Conservation (phyloP, 2,113 vertebrate genomes). For the Lamprologus sp. region DNA sequence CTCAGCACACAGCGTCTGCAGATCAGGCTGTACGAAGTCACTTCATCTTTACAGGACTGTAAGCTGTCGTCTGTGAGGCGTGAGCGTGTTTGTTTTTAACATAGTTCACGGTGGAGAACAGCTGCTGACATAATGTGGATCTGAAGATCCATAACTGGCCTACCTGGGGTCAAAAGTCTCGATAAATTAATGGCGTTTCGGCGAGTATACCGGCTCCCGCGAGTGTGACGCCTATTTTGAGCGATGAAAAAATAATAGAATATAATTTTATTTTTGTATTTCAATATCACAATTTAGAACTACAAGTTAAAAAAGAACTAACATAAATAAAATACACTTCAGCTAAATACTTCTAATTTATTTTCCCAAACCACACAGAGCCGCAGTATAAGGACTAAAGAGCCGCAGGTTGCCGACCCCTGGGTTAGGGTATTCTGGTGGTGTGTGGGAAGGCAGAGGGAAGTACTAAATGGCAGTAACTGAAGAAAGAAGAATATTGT, state of each 20-base stretch:
- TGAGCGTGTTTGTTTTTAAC: neutral
- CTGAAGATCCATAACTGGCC: fast-evolving
- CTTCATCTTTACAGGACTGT: neutral
- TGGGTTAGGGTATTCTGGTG: neutral
- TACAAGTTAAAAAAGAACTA: neutral
- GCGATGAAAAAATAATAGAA: neutral
- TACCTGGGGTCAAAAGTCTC: neutral
- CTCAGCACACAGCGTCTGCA: neutral
- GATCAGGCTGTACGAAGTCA: fast-evolving
- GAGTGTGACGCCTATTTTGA: neutral
- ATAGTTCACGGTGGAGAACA: fast-evolving
- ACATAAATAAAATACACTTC: neutral
- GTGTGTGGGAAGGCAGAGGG: neutral
- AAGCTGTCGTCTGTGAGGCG: neutral
- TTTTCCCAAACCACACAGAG: fast-evolving
- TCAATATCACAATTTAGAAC: neutral
- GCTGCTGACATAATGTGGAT: neutral
- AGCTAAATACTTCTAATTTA: neutral
- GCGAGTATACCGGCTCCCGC: fast-evolving
- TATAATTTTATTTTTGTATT: neutral
- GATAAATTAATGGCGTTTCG: fast-evolving
- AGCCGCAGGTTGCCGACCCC: neutral
- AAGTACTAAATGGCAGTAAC: neutral
- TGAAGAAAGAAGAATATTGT: neutral
- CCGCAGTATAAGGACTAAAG: fast-evolving